Conservation (phyloP, 2,113 vertebrate genomes). For the Thermophis baileyi region DNA sequence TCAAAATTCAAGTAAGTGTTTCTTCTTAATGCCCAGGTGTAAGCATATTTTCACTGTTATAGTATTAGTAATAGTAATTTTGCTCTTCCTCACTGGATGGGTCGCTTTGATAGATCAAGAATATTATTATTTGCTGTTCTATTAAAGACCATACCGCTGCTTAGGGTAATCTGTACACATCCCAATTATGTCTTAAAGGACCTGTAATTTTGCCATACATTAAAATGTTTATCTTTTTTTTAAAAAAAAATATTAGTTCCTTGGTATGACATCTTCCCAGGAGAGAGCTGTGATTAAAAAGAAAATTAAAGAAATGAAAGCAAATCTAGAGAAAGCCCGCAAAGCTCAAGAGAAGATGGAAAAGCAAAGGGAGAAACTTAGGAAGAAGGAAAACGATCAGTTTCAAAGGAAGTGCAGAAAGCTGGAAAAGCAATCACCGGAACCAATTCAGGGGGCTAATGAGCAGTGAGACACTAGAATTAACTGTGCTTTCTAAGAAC, state of each 20-base stretch:
- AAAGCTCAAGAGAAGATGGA: constrained; percentile 89
- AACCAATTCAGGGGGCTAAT: constrained; percentile 56
- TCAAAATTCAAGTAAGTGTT: neutral
- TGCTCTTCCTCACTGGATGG: neutral
- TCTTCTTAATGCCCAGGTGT: neutral
- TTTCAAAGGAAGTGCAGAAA: constrained; percentile 75
- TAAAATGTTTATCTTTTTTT: constrained; percentile 3
- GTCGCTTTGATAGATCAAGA: neutral
- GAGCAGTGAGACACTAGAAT: constrained; percentile 57
- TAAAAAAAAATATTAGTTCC: constrained; percentile 68
- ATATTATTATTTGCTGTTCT: neutral
- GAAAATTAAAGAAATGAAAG: constrained; percentile 91
- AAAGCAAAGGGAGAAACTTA: constrained; percentile 84
- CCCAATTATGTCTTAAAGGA: neutral
- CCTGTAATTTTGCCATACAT: neutral
- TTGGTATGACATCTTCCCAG: constrained; percentile 85
- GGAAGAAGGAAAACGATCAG: constrained; percentile 80
- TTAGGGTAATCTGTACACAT: neutral
- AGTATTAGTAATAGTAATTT: neutral
- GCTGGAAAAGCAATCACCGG: constrained; percentile 47
- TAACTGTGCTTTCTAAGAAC: neutral
- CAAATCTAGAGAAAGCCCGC: constrained; percentile 83
- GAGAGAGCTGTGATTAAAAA: constrained; percentile 90
- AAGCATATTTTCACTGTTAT: neutral
- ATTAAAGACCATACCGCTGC: neutral